These are phyloP conservation scores for Copidosoma floridanum DNA, from an alignment of 1,140 invertebrate genomes.

Conservation along the genomic window DNA sequence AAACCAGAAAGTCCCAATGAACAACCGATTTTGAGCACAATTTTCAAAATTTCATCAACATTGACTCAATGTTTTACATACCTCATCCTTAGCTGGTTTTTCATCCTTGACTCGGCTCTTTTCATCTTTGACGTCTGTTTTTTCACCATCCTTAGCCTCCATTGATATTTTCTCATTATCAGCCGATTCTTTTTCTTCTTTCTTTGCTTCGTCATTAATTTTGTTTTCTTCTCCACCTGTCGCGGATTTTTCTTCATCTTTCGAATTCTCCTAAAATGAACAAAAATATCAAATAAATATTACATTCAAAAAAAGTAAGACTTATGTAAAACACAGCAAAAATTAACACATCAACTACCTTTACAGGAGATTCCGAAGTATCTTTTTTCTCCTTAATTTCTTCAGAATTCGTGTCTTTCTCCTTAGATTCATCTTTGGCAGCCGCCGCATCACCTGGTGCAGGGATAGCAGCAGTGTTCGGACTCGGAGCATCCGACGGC, in stretches of 20 bases:
- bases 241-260: constrained; percentile 48
- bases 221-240: constrained; percentile 39
- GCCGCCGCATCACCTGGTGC: constrained; percentile 43
- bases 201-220: constrained; percentile 45
- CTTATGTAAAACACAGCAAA: constrained; percentile 8
- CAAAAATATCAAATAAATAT: constrained; percentile 35
- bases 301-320: constrained; percentile 2
- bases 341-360: too few species aligned
- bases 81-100: constrained; percentile 28
- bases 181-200: constrained; percentile 49
- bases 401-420: constrained; percentile 54
- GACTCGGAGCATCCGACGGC: constrained; percentile 71
- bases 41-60: background rate
- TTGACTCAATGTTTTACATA: background rate
- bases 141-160: constrained; percentile 20
- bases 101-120: constrained; percentile 41
- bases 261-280: constrained; percentile 55
- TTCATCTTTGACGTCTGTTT: constrained; percentile 29
- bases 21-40: background rate
- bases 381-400: constrained; percentile 57
- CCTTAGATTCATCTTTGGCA: constrained; percentile 38
- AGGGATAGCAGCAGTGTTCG: constrained; percentile 58
- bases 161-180: constrained; percentile 43
- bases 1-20: background rate
- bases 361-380: constrained; percentile 34